Percentiles rank a stretch among this genome's conserved stretches.
Conservation (phyloP, 2,797 vertebrate genomes). For the Myripristis jacobus region DNA sequence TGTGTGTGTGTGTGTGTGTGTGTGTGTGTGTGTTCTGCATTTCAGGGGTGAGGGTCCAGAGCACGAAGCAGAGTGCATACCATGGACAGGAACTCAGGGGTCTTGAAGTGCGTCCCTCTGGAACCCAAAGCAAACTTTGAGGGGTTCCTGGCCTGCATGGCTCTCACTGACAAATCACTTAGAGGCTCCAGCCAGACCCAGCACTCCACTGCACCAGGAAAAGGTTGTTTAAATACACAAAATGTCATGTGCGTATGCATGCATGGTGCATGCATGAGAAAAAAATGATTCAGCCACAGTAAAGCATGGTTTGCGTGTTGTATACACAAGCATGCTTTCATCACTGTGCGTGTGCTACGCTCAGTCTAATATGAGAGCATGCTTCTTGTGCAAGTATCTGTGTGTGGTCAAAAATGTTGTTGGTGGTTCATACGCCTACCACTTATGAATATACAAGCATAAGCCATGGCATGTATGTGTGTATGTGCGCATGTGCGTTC, state of each 20-base stretch:
- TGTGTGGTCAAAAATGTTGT: slow-evolving; percentile 35
- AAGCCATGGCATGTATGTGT: slow-evolving; percentile 24
- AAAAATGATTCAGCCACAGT: slow-evolving; percentile 28
- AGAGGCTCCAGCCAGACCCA: slow-evolving; percentile 56
- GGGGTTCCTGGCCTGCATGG: slow-evolving; percentile 47
- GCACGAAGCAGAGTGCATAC: slow-evolving; percentile 63
- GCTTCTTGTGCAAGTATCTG: slow-evolving; percentile 9
- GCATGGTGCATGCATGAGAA: slow-evolving; percentile 35
- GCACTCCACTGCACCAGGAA: slow-evolving; percentile 64
- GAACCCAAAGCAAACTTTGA: slow-evolving; percentile 72
- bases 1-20: slow-evolving; percentile 37
- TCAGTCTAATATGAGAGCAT: slow-evolving; percentile 1
- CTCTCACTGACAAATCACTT: slow-evolving; percentile 72
- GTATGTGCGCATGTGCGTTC: slow-evolving; percentile 47
- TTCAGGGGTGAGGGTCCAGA: slow-evolving; percentile 41
- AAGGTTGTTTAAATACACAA: slow-evolving; percentile 66
- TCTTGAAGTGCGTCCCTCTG: slow-evolving; percentile 63
- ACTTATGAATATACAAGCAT: slow-evolving; percentile 40
- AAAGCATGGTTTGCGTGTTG: slow-evolving; percentile 6
- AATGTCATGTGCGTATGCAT: slow-evolving; percentile 37
- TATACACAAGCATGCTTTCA: neutral
- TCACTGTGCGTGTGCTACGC: neutral
- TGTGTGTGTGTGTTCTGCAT: slow-evolving; percentile 39
- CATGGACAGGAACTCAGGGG: slow-evolving; percentile 65
- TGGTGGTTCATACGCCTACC: slow-evolving; percentile 25